Base-by-base conservation (phyloP, 2,888 invertebrate genomes). In the Mythimna loreyi region DNA sequence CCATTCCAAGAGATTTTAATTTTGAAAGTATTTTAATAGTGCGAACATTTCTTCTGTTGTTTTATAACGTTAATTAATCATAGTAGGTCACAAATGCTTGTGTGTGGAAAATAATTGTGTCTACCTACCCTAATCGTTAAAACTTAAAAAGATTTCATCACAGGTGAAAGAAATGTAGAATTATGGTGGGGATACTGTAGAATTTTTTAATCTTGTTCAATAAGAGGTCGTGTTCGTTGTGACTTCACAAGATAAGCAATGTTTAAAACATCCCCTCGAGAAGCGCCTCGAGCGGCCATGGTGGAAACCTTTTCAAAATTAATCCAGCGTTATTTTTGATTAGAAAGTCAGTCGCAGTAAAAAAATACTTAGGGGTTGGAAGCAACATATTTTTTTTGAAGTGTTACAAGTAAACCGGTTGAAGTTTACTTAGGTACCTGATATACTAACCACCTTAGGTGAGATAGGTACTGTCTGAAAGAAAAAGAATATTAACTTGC, bases 261-360 rank as follows among this genome's bases (percentile, higher is more conserved):
- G 73, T 74, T 74, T 63, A 55, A 78, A 78, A 78, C 79, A 74
- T 72, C n/a, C 58, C 57, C 55, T 63, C 40, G 36, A 57, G 36
- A 36, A 74, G 49, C 40, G 80, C 43, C 56, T 57, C 43, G 47
- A 53, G 56, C 59, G 40, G 28, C 47, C 47, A 58, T 52, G 33
- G 60, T 61, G 45, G 23, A 57, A 64, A 36, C 50, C 40, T 47
- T 73, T 73, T 33, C 23, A 55, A 71, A 61, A 64, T 47, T 21
- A 43, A 57, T 60, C 40, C 59, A 60, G 47, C 56, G 40, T 65
- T 57, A n/a, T 57, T 61, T 57, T 60, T 52, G 43, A 79, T 60
- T 56, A 49, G n/a, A 79, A 65, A 60, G 59, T 57, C 64, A 55
- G 33, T 57, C 25, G 43, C 65, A 36, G 64, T 6, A 33, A 21